A percentile compares a stretch with the other conserved stretches of the same genome.
phyloP scores from a whole-genome alignment of 2,113 vertebrate genomes.

The Cephalopholis sonnerati region DNA sequence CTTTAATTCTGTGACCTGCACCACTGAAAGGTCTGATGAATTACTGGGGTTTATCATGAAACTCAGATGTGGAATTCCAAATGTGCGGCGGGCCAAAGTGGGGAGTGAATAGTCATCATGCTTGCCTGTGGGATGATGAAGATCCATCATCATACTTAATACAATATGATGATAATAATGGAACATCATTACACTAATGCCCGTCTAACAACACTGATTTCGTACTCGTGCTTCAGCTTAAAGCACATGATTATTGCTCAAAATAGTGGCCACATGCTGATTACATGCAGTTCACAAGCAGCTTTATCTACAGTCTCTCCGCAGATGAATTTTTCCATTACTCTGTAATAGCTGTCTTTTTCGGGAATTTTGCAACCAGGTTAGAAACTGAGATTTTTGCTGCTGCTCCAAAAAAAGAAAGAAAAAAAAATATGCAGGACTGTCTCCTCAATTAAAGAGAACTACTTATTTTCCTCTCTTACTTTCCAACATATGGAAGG shows the following conservation, averaged over 20 bases:
- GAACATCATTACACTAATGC: neutral
- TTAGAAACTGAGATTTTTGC: neutral
- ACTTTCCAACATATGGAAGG: slow-evolving; percentile 49
- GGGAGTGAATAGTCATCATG: neutral
- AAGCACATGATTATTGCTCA: neutral
- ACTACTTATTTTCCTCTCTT: slow-evolving; percentile 19
- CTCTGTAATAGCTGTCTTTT: neutral
- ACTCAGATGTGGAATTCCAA: slow-evolving; percentile 8
- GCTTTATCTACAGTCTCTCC: neutral
- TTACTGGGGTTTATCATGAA: slow-evolving; percentile 9
- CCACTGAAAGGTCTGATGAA: slow-evolving; percentile 29
- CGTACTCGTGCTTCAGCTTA: neutral
- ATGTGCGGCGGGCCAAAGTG: neutral
- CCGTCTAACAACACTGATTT: neutral
- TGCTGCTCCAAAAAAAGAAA: neutral
- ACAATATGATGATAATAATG: neutral
- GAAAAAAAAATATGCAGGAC: neutral
- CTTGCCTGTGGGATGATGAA: neutral
- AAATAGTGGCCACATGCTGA: neutral
- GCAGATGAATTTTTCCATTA: neutral
- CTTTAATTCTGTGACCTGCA: slow-evolving; percentile 25
- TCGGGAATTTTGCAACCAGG: neutral
- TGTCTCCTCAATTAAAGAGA: slow-evolving; percentile 26
- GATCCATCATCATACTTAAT: neutral
- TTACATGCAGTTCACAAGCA: neutral